phyloP scores from a whole-genome alignment of 2,113 vertebrate species.

The Rhagologus leucostigma region DNA sequence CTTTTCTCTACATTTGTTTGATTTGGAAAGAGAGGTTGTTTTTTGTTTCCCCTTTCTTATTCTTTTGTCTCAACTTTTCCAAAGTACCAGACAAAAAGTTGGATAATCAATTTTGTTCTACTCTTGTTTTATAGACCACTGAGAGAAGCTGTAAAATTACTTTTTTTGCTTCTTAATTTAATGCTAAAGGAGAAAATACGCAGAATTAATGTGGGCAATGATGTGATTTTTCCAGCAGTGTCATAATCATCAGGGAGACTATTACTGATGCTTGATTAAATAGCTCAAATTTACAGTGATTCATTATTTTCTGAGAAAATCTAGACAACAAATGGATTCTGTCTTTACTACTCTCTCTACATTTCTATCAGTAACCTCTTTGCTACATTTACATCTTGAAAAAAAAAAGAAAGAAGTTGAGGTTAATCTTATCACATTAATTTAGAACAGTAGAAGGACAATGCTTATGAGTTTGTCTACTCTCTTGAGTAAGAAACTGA shows the following conservation, averaged over 20 bases:
- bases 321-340: background rate
- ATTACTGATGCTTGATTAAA: background rate
- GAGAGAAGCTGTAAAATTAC: background rate
- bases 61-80: background rate
- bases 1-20: background rate
- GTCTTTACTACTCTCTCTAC: background rate
- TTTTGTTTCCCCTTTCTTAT: background rate
- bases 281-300: background rate
- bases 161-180: background rate
- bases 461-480: background rate
- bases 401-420: background rate
- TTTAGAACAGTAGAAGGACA: background rate
- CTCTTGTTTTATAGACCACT: background rate
- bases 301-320: background rate
- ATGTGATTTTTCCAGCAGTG: background rate
- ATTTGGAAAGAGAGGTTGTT: rapidly evolving
- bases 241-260: background rate
- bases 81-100: background rate
- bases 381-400: background rate
- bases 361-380: background rate
- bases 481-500: background rate
- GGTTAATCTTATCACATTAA: background rate
- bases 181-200: background rate
- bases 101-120: background rate
- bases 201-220: background rate